Base-by-base conservation (phyloP, 1,140 invertebrate genomes). In the Drosophila athabasca region DNA sequence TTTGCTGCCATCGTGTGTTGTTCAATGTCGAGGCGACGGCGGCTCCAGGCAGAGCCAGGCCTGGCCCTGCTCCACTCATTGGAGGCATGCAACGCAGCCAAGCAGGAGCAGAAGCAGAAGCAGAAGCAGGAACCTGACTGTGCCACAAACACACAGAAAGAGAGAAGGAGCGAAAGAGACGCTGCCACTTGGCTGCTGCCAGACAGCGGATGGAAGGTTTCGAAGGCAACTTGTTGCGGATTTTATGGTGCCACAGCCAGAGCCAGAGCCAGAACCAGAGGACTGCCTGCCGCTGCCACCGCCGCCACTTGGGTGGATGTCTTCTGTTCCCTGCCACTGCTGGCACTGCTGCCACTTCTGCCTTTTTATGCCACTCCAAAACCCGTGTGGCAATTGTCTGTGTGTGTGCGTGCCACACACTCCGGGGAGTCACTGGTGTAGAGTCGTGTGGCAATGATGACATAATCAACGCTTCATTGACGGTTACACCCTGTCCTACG, bases 391-490 rank as follows among this genome's bases (percentile, higher is more conserved):
- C 54, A 29, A n/a, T n/a, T n/a, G n/a, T 29, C 17, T 57, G 29
- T 31, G 55, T 67, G 17, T 46, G 13, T 60, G 72, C 11, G 44
- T 48, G 45, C 15, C 44, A 11, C 65, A 66, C 67, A 67, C 35
- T 11, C 43, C 52, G 31, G 67, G 67, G 67, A 70, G 67, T 69
- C 64, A 13, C 26, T 31, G 6, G 9, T 39, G 35, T 11, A 4
- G 35, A 24, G n/a, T 39, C 45, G 29, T 15, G 57, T n/a, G 44
- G 61, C 59, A 70, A 68, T 79, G 74, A 82, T 79, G 71, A 87
- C 83, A 87, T 87, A 82, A 85, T 87, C 78, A 88, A 82, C 79
- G 79, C 79, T 79, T 71, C 79, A 83, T 83, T 83, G 79, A 77
- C n/a, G 64, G 44, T n/a, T 8, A 49, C 49, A 43, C 51, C 45